Evolutionary conservation across 2,888 invertebrate genomes (phyloP).

Genomic region (Scaeva pyrastri): DNA sequence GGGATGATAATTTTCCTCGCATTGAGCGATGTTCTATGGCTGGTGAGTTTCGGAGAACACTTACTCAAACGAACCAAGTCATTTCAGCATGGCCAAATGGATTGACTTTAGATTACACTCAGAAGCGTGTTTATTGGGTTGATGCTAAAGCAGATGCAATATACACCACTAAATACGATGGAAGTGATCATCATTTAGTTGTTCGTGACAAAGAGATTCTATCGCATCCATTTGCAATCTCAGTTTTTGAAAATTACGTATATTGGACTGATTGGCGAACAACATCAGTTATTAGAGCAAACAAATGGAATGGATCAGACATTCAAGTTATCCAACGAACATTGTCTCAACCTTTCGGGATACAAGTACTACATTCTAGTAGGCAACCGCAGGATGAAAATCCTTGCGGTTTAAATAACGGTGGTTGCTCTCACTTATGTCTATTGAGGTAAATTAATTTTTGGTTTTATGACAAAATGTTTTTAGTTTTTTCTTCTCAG

Average conservation of each 20-base stretch:
- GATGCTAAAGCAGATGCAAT: constrained; percentile 96
- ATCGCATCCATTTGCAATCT: constrained; percentile 95
- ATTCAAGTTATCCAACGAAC: constrained; percentile 92
- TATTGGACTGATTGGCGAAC: constrained; percentile 98
- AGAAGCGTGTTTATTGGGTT: constrained; percentile 91
- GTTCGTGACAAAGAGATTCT: constrained; percentile 90
- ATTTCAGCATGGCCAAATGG: constrained; percentile 94
- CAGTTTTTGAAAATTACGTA: constrained; percentile 93
- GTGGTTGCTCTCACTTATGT: constrained; percentile 93
- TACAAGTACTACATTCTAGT: constrained; percentile 92
- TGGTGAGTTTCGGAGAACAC: constrained; percentile 87
- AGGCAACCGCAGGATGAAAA: constrained; percentile 87
- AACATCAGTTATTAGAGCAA: constrained; percentile 93
- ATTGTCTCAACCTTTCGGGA: constrained; percentile 95
- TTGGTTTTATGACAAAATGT: not conserved
- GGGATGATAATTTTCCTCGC: constrained; percentile 91
- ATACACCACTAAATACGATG: constrained; percentile 93
- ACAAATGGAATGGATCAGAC: constrained; percentile 93
- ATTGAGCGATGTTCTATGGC: constrained; percentile 93
- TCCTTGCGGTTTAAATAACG: constrained; percentile 89
- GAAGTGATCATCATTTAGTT: constrained; percentile 87
- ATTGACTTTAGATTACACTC: constrained; percentile 90
- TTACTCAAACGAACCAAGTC: constrained; percentile 84
- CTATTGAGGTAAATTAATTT: constrained; percentile 85
- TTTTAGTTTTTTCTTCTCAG: constrained; percentile 78